Percentiles rank a stretch among this genome's conserved stretches.
Conservation (phyloP, 2,113 vertebrate species). For the Bufo bufo region DNA sequence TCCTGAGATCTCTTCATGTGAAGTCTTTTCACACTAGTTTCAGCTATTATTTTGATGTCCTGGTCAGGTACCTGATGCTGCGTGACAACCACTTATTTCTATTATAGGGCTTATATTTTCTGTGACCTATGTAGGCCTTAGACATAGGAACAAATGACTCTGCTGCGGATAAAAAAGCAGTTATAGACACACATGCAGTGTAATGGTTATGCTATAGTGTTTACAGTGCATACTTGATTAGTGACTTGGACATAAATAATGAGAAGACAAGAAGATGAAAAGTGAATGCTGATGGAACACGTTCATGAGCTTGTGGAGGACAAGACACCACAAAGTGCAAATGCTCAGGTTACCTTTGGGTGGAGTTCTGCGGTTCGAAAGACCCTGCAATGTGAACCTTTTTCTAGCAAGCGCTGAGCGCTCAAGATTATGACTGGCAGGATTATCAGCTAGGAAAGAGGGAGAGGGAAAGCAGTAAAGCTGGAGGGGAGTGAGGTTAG, state of each 20-base stretch:
- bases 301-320: constrained; percentile 49
- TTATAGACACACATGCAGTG: not conserved
- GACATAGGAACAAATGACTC: not conserved
- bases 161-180: not conserved
- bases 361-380: constrained; percentile 87
- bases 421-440: constrained; percentile 78
- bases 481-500: constrained; percentile 72
- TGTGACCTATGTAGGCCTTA: not conserved
- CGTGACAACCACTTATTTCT: too few species aligned
- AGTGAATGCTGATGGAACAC: not conserved
- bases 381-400: constrained; percentile 88
- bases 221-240: not conserved
- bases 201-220: not conserved
- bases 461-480: constrained; percentile 69
- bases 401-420: constrained; percentile 84
- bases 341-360: constrained; percentile 81
- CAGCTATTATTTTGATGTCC: not conserved
- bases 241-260: not conserved
- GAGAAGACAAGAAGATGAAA: not conserved
- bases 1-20: not conserved
- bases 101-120: not conserved
- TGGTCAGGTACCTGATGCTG: not conserved
- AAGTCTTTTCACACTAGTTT: not conserved
- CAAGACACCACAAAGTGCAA: constrained; percentile 62
- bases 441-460: constrained; percentile 80